Evolutionary conservation across 2,797 vertebrate genomes (phyloP).

Genomic region (Scolopax rusticola): DNA sequence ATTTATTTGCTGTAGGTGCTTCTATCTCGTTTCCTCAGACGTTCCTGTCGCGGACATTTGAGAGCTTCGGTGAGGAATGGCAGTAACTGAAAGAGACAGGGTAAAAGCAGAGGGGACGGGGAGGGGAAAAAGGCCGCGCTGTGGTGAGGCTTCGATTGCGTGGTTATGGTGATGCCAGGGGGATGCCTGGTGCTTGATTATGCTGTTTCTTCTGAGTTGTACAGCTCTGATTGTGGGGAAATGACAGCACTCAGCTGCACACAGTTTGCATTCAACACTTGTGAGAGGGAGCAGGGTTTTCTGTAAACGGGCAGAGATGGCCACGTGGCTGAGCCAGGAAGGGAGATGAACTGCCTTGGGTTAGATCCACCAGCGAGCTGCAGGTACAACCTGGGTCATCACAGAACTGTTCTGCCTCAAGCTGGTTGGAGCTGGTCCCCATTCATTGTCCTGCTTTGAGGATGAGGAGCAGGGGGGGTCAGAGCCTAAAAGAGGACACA

Average conservation of each 20-base stretch:
- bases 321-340: not conserved
- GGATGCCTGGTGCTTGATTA: not conserved
- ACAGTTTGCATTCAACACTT: not conserved
- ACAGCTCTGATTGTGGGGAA: not conserved
- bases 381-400: not conserved
- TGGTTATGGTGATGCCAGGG: not conserved
- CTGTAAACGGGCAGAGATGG: not conserved
- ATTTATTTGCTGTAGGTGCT: slow-evolving; percentile 61
- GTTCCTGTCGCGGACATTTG: not conserved
- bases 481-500: not conserved
- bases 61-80: not conserved
- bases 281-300: not conserved
- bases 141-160: fast-evolving
- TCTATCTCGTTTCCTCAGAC: slow-evolving; percentile 42
- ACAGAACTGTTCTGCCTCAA: not conserved
- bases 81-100: not conserved
- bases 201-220: not conserved
- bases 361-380: not conserved
- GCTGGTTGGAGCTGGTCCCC: not conserved
- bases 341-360: not conserved
- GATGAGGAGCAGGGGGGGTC: not conserved
- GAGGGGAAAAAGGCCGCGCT: not conserved
- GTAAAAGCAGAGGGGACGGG: not conserved
- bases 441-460: not conserved
- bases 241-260: not conserved